Conservation (phyloP, 2,797 vertebrate genomes). For the Alca torda region DNA sequence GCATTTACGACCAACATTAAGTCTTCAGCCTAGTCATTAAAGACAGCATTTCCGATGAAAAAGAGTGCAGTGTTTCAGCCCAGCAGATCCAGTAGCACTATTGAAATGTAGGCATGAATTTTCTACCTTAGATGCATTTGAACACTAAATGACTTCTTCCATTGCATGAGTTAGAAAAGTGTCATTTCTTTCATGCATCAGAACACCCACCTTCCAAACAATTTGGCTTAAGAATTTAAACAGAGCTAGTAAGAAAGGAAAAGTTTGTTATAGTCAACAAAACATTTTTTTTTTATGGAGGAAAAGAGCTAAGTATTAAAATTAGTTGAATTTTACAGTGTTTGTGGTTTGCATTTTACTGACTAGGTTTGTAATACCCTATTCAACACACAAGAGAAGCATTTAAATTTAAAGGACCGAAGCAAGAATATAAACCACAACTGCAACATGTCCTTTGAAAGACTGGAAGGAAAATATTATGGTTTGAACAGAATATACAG, state of each 20-base stretch:
- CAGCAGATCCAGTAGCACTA: neutral
- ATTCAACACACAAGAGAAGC: neutral
- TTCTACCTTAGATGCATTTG: neutral
- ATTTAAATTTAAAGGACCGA: neutral
- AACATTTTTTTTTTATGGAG: neutral
- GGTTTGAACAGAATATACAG: neutral
- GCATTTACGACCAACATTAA: neutral
- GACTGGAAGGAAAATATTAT: conserved; percentile 36
- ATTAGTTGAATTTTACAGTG: neutral
- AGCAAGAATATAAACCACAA: conserved; percentile 24
- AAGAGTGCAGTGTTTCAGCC: neutral
- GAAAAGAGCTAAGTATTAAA: neutral
- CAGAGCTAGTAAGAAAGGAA: neutral
- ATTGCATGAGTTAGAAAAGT: neutral
- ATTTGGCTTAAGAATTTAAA: neutral
- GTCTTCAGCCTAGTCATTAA: neutral
- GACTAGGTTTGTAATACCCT: neutral
- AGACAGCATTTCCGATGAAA: neutral
- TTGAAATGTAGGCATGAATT: neutral
- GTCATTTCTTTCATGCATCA: neutral
- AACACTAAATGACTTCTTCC: neutral
- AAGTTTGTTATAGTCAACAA: neutral
- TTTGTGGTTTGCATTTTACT: neutral
- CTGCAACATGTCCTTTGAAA: conserved; percentile 1
- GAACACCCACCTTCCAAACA: neutral